These are phyloP conservation scores for Corythoichthys intestinalis DNA, from an alignment of 2,113 vertebrate species.

Conservation along the genomic window DNA sequence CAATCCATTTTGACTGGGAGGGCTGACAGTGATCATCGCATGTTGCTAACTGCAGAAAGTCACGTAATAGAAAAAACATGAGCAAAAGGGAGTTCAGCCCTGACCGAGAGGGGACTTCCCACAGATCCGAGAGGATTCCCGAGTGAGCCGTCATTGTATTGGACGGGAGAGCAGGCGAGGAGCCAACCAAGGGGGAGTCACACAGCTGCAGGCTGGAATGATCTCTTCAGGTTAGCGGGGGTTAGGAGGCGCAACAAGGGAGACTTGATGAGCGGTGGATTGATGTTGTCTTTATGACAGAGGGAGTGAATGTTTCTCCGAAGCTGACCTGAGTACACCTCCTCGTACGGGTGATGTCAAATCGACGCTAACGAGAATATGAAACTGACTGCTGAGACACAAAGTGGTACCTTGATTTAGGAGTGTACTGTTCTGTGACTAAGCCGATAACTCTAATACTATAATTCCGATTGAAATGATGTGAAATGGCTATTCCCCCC, in stretches of 20 bases:
- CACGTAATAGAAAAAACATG: conserved; percentile 49
- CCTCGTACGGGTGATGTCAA: background rate
- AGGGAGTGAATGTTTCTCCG: background rate
- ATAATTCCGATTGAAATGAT: no score
- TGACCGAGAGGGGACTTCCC: conserved; percentile 18
- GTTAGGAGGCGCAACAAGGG: background rate
- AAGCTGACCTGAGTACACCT: background rate
- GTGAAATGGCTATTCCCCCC: no score
- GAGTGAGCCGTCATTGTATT: conserved; percentile 47
- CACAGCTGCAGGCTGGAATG: background rate
- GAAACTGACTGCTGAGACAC: background rate
- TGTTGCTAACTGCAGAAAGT: background rate
- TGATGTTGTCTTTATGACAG: background rate
- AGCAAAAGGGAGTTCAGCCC: conserved; percentile 30
- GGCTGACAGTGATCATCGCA: background rate
- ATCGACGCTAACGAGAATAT: background rate
- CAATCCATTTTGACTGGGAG: no score
- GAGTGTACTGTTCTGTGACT: no score
- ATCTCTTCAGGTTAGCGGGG: background rate
- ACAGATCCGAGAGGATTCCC: conserved; percentile 52
- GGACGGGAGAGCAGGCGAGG: conserved; percentile 6
- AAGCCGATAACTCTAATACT: no score
- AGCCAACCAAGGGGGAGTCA: background rate
- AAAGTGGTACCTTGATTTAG: background rate
- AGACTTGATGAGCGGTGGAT: background rate